A percentile compares a stretch with the other conserved stretches of the same genome.
Evolutionary conservation across 2,888 invertebrate species (phyloP).

Genomic region (Drosophila kuntzei): DNA sequence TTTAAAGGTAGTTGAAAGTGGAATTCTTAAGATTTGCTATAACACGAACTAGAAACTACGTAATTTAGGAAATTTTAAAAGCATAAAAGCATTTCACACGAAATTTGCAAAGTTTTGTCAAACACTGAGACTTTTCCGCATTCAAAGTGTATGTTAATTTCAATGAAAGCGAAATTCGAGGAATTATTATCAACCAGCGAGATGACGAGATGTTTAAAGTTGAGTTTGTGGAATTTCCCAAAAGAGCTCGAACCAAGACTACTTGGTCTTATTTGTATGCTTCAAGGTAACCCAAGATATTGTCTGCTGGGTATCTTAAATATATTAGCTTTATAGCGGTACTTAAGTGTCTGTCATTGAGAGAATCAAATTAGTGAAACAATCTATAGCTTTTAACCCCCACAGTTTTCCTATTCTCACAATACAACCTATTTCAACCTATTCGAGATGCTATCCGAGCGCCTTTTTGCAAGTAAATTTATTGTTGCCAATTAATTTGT

Average conservation of each 20-base stretch:
- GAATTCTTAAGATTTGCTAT: background rate
- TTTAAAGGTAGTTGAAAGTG: background rate
- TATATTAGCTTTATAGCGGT: slow-evolving; percentile 58
- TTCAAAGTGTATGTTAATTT: background rate
- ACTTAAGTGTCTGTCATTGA: slow-evolving; percentile 74
- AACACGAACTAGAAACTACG: background rate
- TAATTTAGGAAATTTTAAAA: background rate
- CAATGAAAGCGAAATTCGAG: background rate
- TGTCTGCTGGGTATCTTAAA: slow-evolving; percentile 41
- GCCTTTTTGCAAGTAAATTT: slow-evolving; percentile 81
- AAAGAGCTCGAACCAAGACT: background rate
- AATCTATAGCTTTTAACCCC: slow-evolving; percentile 61
- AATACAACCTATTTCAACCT: slow-evolving; percentile 19
- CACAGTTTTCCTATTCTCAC: background rate
- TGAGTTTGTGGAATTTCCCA: background rate
- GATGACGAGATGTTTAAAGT: background rate
- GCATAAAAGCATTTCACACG: background rate
- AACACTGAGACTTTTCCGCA: background rate
- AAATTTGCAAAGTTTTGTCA: background rate
- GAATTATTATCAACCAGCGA: background rate
- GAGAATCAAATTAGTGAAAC: slow-evolving; percentile 76
- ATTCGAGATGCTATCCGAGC: slow-evolving; percentile 69
- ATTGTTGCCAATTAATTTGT: slow-evolving; percentile 84
- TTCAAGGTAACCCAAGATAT: background rate
- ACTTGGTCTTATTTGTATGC: background rate